phyloP scores from a whole-genome alignment of 2,113 vertebrate genomes.

The Eulemur macaco region DNA sequence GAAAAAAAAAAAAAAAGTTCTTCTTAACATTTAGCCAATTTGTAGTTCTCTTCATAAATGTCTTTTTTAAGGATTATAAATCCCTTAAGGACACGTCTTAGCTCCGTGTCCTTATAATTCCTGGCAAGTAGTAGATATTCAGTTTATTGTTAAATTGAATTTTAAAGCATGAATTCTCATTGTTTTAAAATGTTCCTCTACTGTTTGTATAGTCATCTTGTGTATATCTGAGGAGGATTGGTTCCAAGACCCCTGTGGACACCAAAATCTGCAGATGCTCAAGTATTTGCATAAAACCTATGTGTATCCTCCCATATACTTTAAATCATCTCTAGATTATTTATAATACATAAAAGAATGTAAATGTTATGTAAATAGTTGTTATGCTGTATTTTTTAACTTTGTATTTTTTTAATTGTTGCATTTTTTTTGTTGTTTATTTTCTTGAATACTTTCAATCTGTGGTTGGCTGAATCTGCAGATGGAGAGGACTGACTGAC shows the following conservation, averaged over 20 bases:
- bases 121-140: background rate
- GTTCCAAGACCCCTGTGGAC: background rate
- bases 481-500: background rate
- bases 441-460: background rate
- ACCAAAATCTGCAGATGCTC: background rate
- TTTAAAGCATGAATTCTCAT: conserved; percentile 25
- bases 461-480: background rate
- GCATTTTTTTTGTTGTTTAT: background rate
- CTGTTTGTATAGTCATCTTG: background rate
- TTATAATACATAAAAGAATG: background rate
- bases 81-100: background rate
- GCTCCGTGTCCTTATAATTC: background rate
- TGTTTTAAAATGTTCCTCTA: background rate
- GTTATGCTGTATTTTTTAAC: background rate
- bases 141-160: background rate
- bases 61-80: background rate
- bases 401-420: background rate
- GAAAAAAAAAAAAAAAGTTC: background rate
- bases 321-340: background rate
- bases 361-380: background rate
- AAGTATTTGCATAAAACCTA: background rate
- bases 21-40: background rate
- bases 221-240: background rate
- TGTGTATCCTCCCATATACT: background rate
- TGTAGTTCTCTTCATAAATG: background rate